A percentile compares a stretch with the other conserved stretches of the same genome.
phyloP scores from a whole-genome alignment of 2,113 vertebrate genomes.

The Todiramphus chloris region DNA sequence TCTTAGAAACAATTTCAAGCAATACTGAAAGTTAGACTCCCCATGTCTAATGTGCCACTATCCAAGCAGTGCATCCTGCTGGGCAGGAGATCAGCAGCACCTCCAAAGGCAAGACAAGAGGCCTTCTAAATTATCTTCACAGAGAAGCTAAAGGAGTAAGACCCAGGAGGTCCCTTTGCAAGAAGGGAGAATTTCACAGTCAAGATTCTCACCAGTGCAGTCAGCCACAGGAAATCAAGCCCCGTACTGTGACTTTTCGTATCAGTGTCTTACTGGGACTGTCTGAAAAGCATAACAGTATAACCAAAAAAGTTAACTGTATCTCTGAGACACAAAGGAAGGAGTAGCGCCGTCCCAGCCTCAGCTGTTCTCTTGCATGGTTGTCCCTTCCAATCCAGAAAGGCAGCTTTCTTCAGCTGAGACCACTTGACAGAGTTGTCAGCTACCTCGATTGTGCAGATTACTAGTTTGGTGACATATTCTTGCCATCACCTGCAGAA shows the following conservation, averaged over 20 bases:
- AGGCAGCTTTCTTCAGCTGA: neutral
- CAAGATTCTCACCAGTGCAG: neutral
- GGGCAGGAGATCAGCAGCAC: neutral
- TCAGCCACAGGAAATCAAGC: neutral
- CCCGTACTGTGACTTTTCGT: neutral
- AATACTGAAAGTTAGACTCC: neutral
- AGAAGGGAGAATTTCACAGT: neutral
- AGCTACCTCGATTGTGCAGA: neutral
- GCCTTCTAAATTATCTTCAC: neutral
- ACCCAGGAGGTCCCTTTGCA: neutral
- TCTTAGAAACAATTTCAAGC: neutral
- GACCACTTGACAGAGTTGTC: neutral
- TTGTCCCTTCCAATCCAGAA: conserved; percentile 3
- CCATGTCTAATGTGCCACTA: neutral
- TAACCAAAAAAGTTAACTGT: neutral
- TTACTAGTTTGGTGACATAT: conserved; percentile 42
- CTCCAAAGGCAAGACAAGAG: neutral
- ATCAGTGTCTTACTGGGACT: neutral
- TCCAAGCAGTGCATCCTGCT: neutral
- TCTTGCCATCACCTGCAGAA: conserved; percentile 65
- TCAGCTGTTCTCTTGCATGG: neutral
- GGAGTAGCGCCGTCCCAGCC: neutral
- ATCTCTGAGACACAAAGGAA: neutral
- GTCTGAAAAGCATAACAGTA: neutral
- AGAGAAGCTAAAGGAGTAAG: neutral